Conservation (phyloP, 2,113 vertebrate species). For the Burhinus oedicnemus region DNA sequence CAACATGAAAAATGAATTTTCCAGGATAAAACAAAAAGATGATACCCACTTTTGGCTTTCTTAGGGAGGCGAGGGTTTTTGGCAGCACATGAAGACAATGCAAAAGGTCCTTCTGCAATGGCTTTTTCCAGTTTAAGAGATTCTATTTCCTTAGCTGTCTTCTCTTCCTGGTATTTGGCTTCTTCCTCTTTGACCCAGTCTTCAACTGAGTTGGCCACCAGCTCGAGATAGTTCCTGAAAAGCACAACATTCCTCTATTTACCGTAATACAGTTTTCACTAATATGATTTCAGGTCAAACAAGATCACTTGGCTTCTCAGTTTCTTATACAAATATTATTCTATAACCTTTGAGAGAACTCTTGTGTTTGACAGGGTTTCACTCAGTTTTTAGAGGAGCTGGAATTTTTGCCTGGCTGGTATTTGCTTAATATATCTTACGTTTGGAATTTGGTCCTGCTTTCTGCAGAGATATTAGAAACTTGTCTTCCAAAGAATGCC, state of each 20-base stretch:
- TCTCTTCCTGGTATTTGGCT: slow-evolving; percentile 74
- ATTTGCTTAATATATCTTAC: background rate
- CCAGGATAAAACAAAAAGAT: background rate
- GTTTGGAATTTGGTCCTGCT: background rate
- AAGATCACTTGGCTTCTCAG: background rate
- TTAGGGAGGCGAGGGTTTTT: background rate
- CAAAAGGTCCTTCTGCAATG: background rate
- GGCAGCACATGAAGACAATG: background rate
- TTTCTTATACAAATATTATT: background rate
- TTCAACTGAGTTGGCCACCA: slow-evolving; percentile 81
- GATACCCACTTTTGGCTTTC: slow-evolving; percentile 54
- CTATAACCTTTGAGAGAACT: background rate
- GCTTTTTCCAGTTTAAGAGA: background rate
- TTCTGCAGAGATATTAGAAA: background rate
- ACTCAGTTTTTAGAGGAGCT: background rate
- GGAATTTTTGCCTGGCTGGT: background rate
- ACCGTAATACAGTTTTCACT: background rate
- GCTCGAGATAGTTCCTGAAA: slow-evolving; percentile 85
- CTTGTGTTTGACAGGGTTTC: background rate
- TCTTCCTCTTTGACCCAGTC: slow-evolving; percentile 86
- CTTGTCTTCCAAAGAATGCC: background rate
- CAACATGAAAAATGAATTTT: background rate
- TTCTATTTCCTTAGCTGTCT: slow-evolving; percentile 60
- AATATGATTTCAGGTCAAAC: background rate
- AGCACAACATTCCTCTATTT: background rate